These are phyloP conservation scores for Drosophila cognata DNA, from an alignment of 2,888 invertebrate genomes.

Conservation along the genomic window DNA sequence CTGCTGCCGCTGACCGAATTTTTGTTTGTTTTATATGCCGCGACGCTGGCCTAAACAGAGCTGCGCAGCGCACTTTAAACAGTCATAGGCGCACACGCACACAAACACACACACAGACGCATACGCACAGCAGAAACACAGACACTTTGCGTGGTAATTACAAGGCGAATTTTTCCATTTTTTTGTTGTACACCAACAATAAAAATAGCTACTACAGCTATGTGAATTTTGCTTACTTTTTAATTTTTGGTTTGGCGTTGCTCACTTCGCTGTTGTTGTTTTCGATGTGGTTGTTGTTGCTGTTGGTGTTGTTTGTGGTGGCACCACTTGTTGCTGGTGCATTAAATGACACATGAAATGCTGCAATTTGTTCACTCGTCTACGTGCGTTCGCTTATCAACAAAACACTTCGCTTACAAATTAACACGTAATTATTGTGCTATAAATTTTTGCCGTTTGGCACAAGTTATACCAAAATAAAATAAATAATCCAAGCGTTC, in stretches of 20 bases:
- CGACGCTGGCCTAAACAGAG: constrained; percentile 67
- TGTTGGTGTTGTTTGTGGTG: constrained; percentile 47
- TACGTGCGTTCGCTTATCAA: constrained; percentile 30
- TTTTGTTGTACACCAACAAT: constrained; percentile 18
- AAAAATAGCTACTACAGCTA: constrained; percentile 14
- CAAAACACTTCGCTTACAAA: constrained; percentile 23
- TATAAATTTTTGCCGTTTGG: constrained; percentile 23
- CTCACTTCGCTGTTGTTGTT: constrained; percentile 36
- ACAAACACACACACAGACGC: not conserved
- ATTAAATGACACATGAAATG: constrained; percentile 58
- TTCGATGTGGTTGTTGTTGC: constrained; percentile 13
- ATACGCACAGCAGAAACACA: constrained; percentile 13
- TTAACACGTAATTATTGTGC: constrained; percentile 47
- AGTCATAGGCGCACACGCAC: constrained; percentile 19
- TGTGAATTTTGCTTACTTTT: constrained; percentile 51
- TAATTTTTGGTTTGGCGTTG: constrained; percentile 32
- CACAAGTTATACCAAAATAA: constrained; percentile 31
- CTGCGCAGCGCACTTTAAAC: constrained; percentile 65
- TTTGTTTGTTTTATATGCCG: constrained; percentile 76
- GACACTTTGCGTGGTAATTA: constrained; percentile 53
- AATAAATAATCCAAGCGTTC: constrained; percentile 48
- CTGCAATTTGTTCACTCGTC: constrained; percentile 14
- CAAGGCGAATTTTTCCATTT: constrained; percentile 33
- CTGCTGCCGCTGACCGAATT: constrained; percentile 43
- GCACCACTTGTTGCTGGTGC: constrained; percentile 73